phyloP scores from a whole-genome alignment of 1,140 invertebrate genomes.

The Calycopis cecrops region DNA sequence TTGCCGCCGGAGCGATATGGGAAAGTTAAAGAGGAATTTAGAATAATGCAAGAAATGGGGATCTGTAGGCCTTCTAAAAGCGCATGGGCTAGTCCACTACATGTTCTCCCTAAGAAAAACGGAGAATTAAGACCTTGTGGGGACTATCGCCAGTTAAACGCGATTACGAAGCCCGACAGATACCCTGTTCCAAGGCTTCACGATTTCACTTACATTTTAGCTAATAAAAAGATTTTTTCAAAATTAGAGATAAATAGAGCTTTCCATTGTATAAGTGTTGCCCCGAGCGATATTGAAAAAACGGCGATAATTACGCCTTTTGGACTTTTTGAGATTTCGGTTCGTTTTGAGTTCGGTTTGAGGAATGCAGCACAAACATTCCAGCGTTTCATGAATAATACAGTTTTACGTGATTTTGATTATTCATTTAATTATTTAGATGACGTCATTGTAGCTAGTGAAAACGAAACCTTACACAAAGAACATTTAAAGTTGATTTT shows the following conservation, averaged over 20 bases:
- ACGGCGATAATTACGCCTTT: too few species aligned
- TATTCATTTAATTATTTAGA: slow-evolving; percentile 19
- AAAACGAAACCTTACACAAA: not conserved
- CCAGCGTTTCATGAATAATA: slow-evolving; percentile 3
- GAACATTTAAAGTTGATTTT: slow-evolving; percentile 5
- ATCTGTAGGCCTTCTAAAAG: slow-evolving; percentile 23
- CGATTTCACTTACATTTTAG: too few species aligned
- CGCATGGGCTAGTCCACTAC: slow-evolving; percentile 23
- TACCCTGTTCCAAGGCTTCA: slow-evolving; percentile 19
- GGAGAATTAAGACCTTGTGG: slow-evolving; percentile 20
- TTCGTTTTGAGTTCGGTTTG: not conserved
- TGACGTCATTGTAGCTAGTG: slow-evolving; percentile 16
- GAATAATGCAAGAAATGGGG: slow-evolving; percentile 19
- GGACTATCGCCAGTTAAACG: too few species aligned
- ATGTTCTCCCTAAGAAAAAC: slow-evolving; percentile 20
- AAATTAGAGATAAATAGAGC: too few species aligned
- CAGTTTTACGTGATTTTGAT: slow-evolving; percentile 15
- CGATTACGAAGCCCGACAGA: slow-evolving; percentile 20
- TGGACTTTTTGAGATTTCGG: slow-evolving; percentile 6
- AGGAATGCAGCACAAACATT: not conserved
- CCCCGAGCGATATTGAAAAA: too few species aligned
- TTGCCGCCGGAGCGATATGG: slow-evolving; percentile 12
- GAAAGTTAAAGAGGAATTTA: slow-evolving; percentile 20
- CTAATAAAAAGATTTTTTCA: too few species aligned
- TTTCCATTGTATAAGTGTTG: too few species aligned